Percentiles rank a stretch among this genome's conserved stretches.
Conservation (phyloP, 2,797 vertebrate genomes). For the Gymnopithys bicolor region DNA sequence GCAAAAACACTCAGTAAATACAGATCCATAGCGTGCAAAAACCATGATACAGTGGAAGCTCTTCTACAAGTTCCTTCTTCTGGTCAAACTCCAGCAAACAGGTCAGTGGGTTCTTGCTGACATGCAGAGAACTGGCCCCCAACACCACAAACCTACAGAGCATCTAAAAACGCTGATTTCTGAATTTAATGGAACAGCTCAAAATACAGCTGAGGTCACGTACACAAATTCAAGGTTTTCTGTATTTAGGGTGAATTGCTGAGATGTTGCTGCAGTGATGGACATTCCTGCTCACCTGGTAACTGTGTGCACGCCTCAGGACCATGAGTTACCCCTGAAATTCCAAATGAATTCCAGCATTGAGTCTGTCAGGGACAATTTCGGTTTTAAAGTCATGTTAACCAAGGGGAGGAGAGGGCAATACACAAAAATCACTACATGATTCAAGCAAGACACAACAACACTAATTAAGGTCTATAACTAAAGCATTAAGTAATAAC, state of each 20-base stretch:
- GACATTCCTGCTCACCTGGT: slow-evolving; percentile 57
- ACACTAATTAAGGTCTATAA: neutral
- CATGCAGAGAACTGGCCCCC: neutral
- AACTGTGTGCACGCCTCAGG: slow-evolving; percentile 36
- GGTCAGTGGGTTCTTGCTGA: neutral
- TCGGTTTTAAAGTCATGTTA: slow-evolving; percentile 32
- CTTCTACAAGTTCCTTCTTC: fast-evolving
- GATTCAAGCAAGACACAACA: neutral
- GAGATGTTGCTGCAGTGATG: neutral
- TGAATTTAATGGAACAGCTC: neutral
- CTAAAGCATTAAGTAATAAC: neutral
- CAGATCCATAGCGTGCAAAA: neutral
- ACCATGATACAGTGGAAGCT: neutral
- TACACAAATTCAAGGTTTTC: neutral
- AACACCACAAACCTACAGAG: neutral
- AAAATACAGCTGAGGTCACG: neutral
- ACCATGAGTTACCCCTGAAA: slow-evolving; percentile 53
- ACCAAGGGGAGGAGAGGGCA: neutral
- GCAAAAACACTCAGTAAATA: neutral
- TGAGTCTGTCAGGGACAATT: slow-evolving; percentile 36
- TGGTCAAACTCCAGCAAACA: neutral
- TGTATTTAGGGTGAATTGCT: neutral
- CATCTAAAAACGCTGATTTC: fast-evolving
- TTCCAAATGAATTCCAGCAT: slow-evolving; percentile 41
- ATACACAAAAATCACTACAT: neutral